phyloP scores from a whole-genome alignment of 1,140 invertebrate species.

The Melipona quadrifasciata region DNA sequence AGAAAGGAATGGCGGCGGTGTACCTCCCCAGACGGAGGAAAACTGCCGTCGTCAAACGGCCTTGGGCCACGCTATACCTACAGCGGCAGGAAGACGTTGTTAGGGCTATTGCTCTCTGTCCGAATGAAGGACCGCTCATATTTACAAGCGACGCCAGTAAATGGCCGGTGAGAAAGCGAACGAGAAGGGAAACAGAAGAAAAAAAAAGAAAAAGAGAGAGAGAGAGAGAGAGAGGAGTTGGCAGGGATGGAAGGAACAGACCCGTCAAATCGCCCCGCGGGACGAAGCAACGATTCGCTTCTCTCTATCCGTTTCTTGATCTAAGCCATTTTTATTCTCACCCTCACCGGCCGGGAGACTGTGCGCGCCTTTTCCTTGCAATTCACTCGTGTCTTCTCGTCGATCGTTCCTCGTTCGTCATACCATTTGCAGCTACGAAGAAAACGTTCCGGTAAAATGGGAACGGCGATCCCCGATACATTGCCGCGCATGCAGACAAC shows the following conservation, averaged over 20 bases:
- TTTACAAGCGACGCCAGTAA: conserved; percentile 75
- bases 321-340: conserved; percentile 68
- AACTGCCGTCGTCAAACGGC: conserved; percentile 56
- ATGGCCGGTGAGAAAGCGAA: conserved; percentile 62
- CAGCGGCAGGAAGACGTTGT: conserved; percentile 70
- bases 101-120: conserved; percentile 76
- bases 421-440: conserved; percentile 54
- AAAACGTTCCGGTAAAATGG: conserved; percentile 40
- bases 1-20: conserved; percentile 55
- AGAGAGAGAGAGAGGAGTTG: neutral
- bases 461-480: neutral
- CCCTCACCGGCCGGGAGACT: conserved; percentile 22
- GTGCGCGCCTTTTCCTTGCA: conserved; percentile 40
- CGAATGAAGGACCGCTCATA: conserved; percentile 76
- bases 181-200: neutral
- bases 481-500: conserved; percentile 2
- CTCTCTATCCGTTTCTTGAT: conserved; percentile 62
- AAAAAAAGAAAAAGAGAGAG: neutral
- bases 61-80: conserved; percentile 46
- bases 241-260: conserved; percentile 45
- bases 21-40: conserved; percentile 55
- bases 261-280: conserved; percentile 66
- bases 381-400: conserved; percentile 57
- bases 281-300: conserved; percentile 63
- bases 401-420: conserved; percentile 62